Conservation (phyloP, 2,888 invertebrate species). For the Troglohyphantes excavatus region DNA sequence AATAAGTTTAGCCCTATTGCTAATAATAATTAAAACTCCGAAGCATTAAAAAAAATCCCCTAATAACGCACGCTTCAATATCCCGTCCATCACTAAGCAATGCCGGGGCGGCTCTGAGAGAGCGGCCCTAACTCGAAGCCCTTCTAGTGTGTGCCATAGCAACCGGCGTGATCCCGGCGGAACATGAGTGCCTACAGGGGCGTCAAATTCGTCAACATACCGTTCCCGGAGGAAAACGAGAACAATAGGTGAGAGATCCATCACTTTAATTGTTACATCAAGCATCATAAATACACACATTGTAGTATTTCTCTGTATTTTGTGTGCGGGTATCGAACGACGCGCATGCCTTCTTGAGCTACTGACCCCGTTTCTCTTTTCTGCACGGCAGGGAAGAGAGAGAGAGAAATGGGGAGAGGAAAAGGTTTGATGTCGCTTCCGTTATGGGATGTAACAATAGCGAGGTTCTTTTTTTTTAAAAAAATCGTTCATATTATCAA, state of each 20-base stretch:
- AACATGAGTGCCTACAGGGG: conserved; percentile 60
- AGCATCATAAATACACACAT: too few relatives aligned
- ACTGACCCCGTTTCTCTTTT: conserved; percentile 44
- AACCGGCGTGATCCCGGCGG: conserved; percentile 19
- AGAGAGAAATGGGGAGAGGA: neutral
- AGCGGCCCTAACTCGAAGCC: conserved; percentile 36
- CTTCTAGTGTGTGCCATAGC: conserved; percentile 60
- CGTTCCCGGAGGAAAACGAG: conserved; percentile 61
- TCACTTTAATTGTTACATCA: neutral
- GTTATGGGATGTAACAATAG: conserved; percentile 6
- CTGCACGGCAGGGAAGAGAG: neutral
- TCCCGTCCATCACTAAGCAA: neutral
- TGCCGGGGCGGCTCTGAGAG: neutral
- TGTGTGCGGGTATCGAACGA: conserved; percentile 27
- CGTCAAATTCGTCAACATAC: conserved; percentile 43
- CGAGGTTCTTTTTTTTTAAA: neutral
- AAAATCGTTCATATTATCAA: neutral
- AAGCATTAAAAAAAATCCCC: too few relatives aligned
- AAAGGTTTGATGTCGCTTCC: neutral
- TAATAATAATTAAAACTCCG: too few relatives aligned
- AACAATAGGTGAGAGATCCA: conserved; percentile 57
- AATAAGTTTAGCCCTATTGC: too few relatives aligned
- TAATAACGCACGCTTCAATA: neutral
- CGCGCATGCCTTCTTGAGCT: conserved; percentile 33
- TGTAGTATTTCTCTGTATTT: neutral